A percentile compares a stretch with the other conserved stretches of the same genome.
Evolutionary conservation across 2,797 vertebrate genomes (phyloP).

Genomic region (Rhynchonycteris naso): DNA sequence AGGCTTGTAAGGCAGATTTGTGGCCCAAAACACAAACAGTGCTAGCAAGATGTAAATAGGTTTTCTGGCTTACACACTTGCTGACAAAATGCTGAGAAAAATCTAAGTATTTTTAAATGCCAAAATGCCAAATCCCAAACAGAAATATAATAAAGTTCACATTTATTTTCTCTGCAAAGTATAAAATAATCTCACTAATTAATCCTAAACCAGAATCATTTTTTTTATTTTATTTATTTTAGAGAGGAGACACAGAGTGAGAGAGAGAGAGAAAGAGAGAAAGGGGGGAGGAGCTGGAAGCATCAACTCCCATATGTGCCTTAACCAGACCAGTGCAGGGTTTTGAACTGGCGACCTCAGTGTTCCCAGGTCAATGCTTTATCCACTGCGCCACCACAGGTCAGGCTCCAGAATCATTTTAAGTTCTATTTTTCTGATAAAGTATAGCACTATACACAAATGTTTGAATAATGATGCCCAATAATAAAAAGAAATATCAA

Average conservation of each 20-base stretch:
- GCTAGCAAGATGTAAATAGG: not conserved
- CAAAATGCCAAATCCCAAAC: slow-evolving; percentile 1
- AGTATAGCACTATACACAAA: not conserved
- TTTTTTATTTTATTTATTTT: slow-evolving; percentile 23
- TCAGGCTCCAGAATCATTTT: slow-evolving; percentile 3
- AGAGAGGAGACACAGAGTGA: no score
- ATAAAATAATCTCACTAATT: not conserved
- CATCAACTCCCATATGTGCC: no score
- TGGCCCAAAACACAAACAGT: not conserved
- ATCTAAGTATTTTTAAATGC: slow-evolving; percentile 16
- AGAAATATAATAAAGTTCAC: slow-evolving; percentile 17
- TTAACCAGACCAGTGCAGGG: no score
- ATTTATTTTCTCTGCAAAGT: slow-evolving; percentile 33
- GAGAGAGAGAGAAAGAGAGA: no score
- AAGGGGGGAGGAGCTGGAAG: no score
- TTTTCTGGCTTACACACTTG: not conserved
- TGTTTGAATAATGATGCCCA: not conserved
- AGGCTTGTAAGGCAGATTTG: not conserved
- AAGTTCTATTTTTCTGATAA: slow-evolving; percentile 17
- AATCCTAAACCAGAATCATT: slow-evolving; percentile 18
- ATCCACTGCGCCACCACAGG: no score
- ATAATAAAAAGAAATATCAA: slow-evolving; percentile 3
- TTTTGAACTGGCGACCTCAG: no score
- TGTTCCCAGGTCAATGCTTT: no score
- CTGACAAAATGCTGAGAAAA: slow-evolving; percentile 7